Conservation (phyloP, 2,113 vertebrate species). For the Xiphorhynchus elegans region DNA sequence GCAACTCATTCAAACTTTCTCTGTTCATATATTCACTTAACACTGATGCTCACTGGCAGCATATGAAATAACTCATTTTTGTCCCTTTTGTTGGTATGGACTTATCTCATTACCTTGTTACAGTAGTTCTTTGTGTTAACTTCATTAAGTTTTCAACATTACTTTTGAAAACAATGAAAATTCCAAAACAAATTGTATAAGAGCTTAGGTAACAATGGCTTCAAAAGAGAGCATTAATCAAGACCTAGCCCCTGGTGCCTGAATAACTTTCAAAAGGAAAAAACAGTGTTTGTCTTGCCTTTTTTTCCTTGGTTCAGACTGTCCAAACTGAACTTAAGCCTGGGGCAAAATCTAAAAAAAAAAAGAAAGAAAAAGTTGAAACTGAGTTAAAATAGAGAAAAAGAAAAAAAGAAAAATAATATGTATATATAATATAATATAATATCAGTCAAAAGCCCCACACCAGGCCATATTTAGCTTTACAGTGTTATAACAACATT, state of each 20-base stretch:
- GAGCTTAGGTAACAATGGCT: conserved; percentile 52
- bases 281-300: conserved; percentile 23
- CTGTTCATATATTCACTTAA: background rate
- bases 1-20: background rate
- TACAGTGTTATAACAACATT: background rate
- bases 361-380: background rate
- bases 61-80: conserved; percentile 13
- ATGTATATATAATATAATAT: background rate
- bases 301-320: background rate
- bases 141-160: conserved; percentile 23
- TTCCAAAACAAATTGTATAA: conserved; percentile 50
- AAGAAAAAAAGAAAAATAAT: background rate
- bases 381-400: background rate
- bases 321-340: background rate
- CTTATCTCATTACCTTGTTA: background rate
- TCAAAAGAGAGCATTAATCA: conserved; percentile 47
- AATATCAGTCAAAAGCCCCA: background rate
- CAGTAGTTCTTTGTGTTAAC: conserved; percentile 44
- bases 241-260: conserved; percentile 24
- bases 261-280: conserved; percentile 48
- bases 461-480: background rate
- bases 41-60: background rate
- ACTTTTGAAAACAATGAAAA: conserved; percentile 44
- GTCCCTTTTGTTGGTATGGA: background rate
- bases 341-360: background rate